Evolutionary conservation across 2,113 vertebrate genomes (phyloP).

Genomic region (Sisor rabdophorus): DNA sequence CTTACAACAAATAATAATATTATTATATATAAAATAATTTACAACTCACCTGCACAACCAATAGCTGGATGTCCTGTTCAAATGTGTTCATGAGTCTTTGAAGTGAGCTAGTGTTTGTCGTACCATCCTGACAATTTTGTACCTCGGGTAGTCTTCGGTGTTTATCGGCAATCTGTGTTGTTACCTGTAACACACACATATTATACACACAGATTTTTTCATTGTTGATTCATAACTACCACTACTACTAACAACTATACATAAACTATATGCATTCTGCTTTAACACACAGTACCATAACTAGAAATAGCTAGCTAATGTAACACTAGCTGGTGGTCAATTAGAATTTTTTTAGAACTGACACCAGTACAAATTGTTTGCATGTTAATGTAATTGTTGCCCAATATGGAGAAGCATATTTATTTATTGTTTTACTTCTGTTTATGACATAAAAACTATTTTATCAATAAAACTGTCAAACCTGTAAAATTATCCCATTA

Average conservation of each 20-base stretch:
- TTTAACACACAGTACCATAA: neutral
- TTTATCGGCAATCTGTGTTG: conserved; percentile 87
- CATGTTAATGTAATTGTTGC: no score
- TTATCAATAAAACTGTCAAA: no score
- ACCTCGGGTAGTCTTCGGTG: conserved; percentile 80
- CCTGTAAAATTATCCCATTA: no score
- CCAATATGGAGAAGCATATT: no score
- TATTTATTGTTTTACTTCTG: no score
- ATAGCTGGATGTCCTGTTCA: conserved; percentile 88
- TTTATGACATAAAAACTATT: no score
- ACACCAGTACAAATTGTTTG: no score
- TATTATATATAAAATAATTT: no score
- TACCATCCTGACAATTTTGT: conserved; percentile 69
- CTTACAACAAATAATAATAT: no score
- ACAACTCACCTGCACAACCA: conserved; percentile 79
- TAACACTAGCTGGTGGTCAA: neutral
- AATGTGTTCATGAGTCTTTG: conserved; percentile 84
- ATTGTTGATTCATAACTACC: neutral
- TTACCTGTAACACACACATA: conserved; percentile 59
- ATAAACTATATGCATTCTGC: neutral
- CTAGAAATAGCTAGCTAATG: neutral
- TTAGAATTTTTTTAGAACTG: no score
- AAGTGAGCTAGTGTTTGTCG: conserved; percentile 77
- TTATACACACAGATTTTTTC: neutral
- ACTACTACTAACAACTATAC: neutral